Evolutionary conservation across 2,113 vertebrate genomes (phyloP), one percentile per base, ranked within the genome.

Genomic region (Leptobrachium leishanense): DNA sequence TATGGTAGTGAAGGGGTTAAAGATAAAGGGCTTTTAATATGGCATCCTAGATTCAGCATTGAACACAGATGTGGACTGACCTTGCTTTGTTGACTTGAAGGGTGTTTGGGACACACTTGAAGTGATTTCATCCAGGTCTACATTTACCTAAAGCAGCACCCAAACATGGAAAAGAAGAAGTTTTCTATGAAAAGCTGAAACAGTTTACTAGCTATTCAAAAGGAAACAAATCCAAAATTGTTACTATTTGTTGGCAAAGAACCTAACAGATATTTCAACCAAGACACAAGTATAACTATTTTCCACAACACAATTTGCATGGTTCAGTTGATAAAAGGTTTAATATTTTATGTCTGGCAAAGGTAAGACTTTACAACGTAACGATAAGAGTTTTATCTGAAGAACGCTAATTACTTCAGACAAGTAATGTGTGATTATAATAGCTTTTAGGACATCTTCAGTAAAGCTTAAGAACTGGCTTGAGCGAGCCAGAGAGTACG

Each of bases 41-140:
- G 46, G 46, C 46, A 50, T 50, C 8, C 46, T 50, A 4, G 8
- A 50, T 50, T 0, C 8, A 5, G 46, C 46, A 50, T 50, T 50
- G 8, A 50, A 50, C 4, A 50, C 4, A 64, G n/a, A 5, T 20
- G 72, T 78, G 83, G 70, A 90, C 91, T 86, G 62, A 92, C 92
- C 85, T 87, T 83, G 85, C 43, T 20, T 87, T 59, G 83, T 0
- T 6, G 84, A 40, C 76, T 89, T 90, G 62, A 91, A 82, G 0
- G 88, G 91, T 40, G 85, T 87, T 75, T 85, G 85, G 70, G 88
- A 86, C 81, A 89, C 88, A 86, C 89, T 85, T 81, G 89, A 87
- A 83, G 89, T 86, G 83, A 91, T 90, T 87, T 91, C 89, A 79
- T 81, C 84, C 82, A 91, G 89, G 80, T 90, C 92, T 75, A 84